phyloP scores from a whole-genome alignment of 1,140 invertebrate genomes.

The Metaphire vulgaris region DNA sequence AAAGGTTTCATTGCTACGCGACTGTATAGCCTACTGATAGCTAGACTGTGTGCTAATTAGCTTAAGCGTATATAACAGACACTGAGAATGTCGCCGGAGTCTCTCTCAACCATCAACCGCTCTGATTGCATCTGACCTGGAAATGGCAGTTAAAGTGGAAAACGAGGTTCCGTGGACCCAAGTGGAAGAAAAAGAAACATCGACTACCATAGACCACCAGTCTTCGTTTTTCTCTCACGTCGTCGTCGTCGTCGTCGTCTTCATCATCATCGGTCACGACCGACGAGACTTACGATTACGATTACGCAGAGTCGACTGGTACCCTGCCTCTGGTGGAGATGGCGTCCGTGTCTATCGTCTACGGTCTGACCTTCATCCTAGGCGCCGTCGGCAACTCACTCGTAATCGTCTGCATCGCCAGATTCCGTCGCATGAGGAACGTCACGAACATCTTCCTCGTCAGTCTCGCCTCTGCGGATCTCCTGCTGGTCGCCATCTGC shows the following conservation, averaged over 20 bases:
- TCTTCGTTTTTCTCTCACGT: no score
- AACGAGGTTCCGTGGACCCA: no score
- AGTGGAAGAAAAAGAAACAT: no score
- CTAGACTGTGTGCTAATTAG: no score
- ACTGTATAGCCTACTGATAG: no score
- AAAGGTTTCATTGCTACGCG: no score
- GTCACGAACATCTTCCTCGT: conserved; percentile 77
- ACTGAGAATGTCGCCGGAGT: no score
- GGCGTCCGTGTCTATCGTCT: conserved; percentile 50
- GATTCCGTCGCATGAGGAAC: conserved; percentile 56
- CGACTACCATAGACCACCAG: no score
- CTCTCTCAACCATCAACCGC: no score
- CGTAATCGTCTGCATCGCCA: conserved; percentile 58
- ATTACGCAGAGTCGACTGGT: not conserved
- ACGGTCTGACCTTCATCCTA: conserved; percentile 59
- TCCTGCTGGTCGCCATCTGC: conserved; percentile 80
- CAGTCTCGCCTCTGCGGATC: conserved; percentile 81
- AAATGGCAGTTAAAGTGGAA: no score
- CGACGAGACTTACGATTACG: not conserved
- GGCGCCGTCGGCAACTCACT: conserved; percentile 60
- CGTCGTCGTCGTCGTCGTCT: not conserved
- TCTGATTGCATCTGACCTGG: no score
- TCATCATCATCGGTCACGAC: not conserved
- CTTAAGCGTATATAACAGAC: no score
- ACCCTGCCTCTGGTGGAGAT: not conserved